Percentiles rank a stretch among this genome's conserved stretches.
These are phyloP conservation scores for Lepidurus apus DNA, from an alignment of 1,140 invertebrate genomes.

Conservation along the genomic window DNA sequence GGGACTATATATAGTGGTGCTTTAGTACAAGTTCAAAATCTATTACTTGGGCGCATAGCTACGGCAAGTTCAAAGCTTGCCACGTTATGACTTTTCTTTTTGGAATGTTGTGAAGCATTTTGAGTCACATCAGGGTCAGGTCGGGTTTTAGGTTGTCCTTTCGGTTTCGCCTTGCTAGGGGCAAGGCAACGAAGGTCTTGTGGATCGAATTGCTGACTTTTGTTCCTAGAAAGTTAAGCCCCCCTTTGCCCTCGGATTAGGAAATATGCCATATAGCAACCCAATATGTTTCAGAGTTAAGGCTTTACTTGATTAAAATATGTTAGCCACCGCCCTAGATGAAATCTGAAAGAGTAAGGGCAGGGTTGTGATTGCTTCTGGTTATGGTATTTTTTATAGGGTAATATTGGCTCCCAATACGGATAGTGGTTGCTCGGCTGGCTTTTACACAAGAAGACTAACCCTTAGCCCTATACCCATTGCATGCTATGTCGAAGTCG, in stretches of 20 bases:
- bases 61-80: conserved; percentile 39
- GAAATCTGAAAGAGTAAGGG: background rate
- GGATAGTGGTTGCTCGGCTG: background rate
- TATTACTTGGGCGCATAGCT: conserved; percentile 57
- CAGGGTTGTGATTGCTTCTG: background rate
- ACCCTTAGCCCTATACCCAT: background rate
- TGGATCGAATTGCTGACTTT: background rate
- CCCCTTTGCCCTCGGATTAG: background rate
- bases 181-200: background rate
- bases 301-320: background rate
- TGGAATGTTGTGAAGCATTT: too few relatives aligned
- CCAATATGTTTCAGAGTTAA: too few relatives aligned
- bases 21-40: too few relatives aligned
- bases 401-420: background rate
- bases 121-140: background rate
- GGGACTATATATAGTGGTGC: too few relatives aligned
- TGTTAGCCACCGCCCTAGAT: background rate
- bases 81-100: too few relatives aligned
- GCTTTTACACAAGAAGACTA: background rate
- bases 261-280: background rate
- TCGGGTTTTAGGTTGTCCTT: background rate
- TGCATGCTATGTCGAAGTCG: background rate
- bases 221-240: background rate
- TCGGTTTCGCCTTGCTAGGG: background rate
- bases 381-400: conserved; percentile 12